Conservation (phyloP, 1,140 invertebrate species). For the Hermetia illucens region DNA sequence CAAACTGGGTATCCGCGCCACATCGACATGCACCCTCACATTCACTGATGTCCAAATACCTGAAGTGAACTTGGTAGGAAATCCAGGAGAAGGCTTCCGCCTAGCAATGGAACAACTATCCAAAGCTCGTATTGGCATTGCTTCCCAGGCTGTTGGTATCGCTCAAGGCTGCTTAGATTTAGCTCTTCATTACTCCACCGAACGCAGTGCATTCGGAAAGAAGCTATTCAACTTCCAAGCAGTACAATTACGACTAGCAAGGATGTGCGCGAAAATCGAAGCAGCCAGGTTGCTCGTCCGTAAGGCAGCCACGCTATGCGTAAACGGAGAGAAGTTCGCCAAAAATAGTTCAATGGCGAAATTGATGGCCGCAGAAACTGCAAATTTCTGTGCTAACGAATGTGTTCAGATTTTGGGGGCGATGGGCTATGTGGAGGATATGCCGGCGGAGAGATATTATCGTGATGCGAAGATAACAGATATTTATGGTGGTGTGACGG, state of each 20-base stretch:
- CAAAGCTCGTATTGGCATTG: constrained; percentile 69
- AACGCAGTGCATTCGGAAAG: constrained; percentile 65
- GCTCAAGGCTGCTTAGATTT: constrained; percentile 73
- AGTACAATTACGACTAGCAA: constrained; percentile 64
- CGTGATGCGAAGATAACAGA: constrained; percentile 73
- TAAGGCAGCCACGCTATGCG: no score
- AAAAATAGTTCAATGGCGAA: constrained; percentile 76
- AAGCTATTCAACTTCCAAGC: constrained; percentile 63
- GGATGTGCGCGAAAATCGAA: constrained; percentile 71
- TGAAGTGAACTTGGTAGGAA: no score
- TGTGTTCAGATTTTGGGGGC: constrained; percentile 75
- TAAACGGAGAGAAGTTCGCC: constrained; percentile 47
- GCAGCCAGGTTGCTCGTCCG: constrained; percentile 66
- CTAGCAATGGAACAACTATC: constrained; percentile 73
- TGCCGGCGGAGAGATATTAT: constrained; percentile 82
- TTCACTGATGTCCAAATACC: no score
- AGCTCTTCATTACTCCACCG: constrained; percentile 67
- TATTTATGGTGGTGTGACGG: constrained; percentile 80
- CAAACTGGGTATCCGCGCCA: no score
- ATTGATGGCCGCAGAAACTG: constrained; percentile 68
- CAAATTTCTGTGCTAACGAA: constrained; percentile 70
- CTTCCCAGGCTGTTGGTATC: constrained; percentile 64
- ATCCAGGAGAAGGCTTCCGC: constrained; percentile 61
- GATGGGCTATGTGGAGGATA: constrained; percentile 75
- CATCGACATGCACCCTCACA: no score